Percentiles rank a stretch among this genome's conserved stretches.
phyloP scores from a whole-genome alignment of 2,888 invertebrate species.

The Pilophorus perplexus region DNA sequence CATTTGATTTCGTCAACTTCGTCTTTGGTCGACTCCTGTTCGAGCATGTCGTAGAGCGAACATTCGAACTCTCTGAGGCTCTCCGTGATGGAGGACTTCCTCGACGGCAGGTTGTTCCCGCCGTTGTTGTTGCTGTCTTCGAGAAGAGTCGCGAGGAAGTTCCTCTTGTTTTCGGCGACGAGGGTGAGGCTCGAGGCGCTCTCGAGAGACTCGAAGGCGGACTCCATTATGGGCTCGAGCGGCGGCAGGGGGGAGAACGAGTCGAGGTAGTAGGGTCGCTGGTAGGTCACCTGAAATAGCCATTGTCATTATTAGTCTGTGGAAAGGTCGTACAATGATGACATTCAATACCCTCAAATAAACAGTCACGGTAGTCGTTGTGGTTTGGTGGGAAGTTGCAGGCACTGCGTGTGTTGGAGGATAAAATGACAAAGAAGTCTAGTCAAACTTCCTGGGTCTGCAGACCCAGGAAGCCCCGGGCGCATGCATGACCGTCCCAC shows the following conservation, averaged over 20 bases:
- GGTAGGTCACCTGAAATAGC: background rate
- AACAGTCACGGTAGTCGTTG: no score
- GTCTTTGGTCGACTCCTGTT: constrained; percentile 31
- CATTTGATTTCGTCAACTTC: constrained; percentile 33
- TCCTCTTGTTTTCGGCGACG: constrained; percentile 30
- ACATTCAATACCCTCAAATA: no score
- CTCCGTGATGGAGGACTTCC: constrained; percentile 45
- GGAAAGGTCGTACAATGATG: no score
- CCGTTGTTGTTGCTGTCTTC: constrained; percentile 25
- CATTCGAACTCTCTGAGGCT: constrained; percentile 43
- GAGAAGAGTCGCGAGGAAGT: constrained; percentile 22
- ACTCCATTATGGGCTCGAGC: constrained; percentile 31
- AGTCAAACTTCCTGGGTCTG: background rate
- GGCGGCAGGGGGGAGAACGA: constrained; percentile 6
- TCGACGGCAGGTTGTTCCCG: constrained; percentile 16
- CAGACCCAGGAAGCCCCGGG: background rate
- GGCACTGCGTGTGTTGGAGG: no score
- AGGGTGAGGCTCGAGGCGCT: constrained; percentile 5
- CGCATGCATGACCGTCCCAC: no score
- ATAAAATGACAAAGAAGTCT: no score
- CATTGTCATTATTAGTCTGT: no score
- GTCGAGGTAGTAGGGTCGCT: constrained; percentile 7
- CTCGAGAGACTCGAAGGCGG: constrained; percentile 28
- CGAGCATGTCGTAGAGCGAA: constrained; percentile 44
- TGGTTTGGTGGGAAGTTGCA: no score